Percentiles rank a stretch among this genome's conserved stretches.
Conservation (phyloP, 2,113 vertebrate genomes). For the Beaufortia kweichowensis region DNA sequence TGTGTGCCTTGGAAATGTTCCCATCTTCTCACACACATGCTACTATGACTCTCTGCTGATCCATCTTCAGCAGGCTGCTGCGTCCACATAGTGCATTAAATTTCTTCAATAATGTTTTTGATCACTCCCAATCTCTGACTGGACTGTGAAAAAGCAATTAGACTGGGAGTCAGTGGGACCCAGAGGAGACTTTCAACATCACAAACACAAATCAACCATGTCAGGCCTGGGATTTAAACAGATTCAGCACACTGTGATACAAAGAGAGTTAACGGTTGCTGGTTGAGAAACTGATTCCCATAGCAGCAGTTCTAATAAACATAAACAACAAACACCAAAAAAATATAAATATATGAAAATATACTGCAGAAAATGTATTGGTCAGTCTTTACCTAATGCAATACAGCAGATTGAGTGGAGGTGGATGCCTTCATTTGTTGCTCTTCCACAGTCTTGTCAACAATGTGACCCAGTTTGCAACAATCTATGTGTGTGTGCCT, state of each 20-base stretch:
- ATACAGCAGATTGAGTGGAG: background rate
- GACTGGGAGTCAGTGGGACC: conserved; percentile 43
- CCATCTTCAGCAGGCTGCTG: conserved; percentile 44
- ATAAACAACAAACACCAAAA: conserved; percentile 40
- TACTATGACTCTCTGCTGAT: conserved; percentile 45
- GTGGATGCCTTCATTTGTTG: conserved; percentile 23
- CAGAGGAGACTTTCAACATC: conserved; percentile 52
- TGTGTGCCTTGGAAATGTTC: conserved; percentile 36
- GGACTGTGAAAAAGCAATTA: conserved; percentile 48
- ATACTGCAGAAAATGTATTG: background rate
- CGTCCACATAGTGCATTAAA: conserved; percentile 36
- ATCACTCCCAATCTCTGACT: conserved; percentile 46
- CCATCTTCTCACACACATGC: conserved; percentile 26
- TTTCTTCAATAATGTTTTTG: conserved; percentile 55
- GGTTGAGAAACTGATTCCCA: conserved; percentile 34
- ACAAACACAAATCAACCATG: conserved; percentile 52
- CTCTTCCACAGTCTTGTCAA: conserved; percentile 36
- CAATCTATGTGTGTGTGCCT: conserved; percentile 21
- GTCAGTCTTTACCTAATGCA: background rate
- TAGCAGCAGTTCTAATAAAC: conserved; percentile 34
- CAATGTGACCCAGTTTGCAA: conserved; percentile 49
- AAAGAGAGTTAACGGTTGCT: conserved; percentile 34
- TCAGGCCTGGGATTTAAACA: conserved; percentile 41
- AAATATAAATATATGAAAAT: conserved; percentile 30
- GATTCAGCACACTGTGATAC: conserved; percentile 39